Evolutionary conservation across 2,113 vertebrate species (phyloP).

Genomic region (Eulacestoma nigropectus): DNA sequence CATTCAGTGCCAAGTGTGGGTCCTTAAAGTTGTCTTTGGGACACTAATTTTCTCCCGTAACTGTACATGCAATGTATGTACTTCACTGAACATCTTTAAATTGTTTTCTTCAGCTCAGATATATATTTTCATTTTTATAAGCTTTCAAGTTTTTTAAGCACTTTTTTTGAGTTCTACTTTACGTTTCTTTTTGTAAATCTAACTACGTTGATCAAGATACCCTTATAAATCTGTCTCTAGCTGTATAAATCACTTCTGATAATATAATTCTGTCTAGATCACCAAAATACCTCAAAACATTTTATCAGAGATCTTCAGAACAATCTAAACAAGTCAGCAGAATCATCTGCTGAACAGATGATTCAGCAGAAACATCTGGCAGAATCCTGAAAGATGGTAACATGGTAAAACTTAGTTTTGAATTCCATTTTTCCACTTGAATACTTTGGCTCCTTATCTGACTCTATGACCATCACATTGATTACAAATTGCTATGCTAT

Average conservation of each 20-base stretch:
- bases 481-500: constrained; percentile 13
- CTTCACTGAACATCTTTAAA: background rate
- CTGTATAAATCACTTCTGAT: background rate
- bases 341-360: too few species aligned
- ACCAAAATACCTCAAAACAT: background rate
- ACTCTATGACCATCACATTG: background rate
- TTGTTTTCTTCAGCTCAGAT: background rate
- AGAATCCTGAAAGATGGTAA: background rate
- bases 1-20: background rate
- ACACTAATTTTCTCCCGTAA: background rate
- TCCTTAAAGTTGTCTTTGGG: background rate
- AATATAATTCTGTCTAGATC: background rate
- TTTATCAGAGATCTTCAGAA: background rate
- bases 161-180: background rate
- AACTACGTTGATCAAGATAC: background rate
- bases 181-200: background rate
- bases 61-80: background rate
- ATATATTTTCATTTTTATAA: background rate
- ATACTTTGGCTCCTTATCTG: background rate
- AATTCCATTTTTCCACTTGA: background rate
- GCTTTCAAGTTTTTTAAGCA: background rate
- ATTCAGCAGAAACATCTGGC: too few species aligned
- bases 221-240: background rate
- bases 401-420: background rate
- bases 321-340: background rate